Evolutionary conservation across 1,140 invertebrate genomes (phyloP).

Genomic region (Coelopa frigida): DNA sequence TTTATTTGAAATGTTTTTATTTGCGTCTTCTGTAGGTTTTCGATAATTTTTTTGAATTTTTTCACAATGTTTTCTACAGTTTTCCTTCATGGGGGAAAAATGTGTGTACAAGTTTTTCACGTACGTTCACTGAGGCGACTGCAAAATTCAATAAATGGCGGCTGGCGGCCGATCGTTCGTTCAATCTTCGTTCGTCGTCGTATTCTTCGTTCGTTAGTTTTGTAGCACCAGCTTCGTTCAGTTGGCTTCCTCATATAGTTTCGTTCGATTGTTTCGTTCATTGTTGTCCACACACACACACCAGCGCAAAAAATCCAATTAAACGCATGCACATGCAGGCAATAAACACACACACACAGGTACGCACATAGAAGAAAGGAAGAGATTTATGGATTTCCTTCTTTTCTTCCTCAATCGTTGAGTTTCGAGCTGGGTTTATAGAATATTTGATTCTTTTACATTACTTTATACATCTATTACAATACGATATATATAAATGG

Average conservation of each 20-base stretch:
- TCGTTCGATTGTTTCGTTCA: too few relatives aligned
- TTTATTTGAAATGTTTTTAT: neutral
- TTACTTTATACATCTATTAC: too few relatives aligned
- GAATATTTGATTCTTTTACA: too few relatives aligned
- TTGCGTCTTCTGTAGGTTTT: neutral
- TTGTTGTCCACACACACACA: neutral
- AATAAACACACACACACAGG: too few relatives aligned
- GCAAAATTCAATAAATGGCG: constrained; percentile 10
- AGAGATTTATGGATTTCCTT: too few relatives aligned
- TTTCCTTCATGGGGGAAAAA: neutral
- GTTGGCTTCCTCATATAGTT: neutral
- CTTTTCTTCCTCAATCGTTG: too few relatives aligned
- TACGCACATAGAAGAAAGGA: too few relatives aligned
- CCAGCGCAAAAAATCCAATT: neutral
- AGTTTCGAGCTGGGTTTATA: too few relatives aligned
- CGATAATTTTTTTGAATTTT: neutral
- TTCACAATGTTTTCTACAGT: constrained; percentile 3
- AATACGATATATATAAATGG: too few relatives aligned
- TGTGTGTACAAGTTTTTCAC: constrained; percentile 11
- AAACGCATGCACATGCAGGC: neutral
- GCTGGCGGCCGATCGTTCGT: constrained; percentile 1
- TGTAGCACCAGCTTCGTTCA: neutral
- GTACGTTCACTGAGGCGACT: constrained; percentile 2
- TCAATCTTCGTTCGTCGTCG: neutral
- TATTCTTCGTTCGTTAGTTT: neutral